Percentiles rank a stretch among this genome's conserved stretches.
Evolutionary conservation across 1,140 invertebrate genomes (phyloP).

Genomic region (Diorhabda sublineata): DNA sequence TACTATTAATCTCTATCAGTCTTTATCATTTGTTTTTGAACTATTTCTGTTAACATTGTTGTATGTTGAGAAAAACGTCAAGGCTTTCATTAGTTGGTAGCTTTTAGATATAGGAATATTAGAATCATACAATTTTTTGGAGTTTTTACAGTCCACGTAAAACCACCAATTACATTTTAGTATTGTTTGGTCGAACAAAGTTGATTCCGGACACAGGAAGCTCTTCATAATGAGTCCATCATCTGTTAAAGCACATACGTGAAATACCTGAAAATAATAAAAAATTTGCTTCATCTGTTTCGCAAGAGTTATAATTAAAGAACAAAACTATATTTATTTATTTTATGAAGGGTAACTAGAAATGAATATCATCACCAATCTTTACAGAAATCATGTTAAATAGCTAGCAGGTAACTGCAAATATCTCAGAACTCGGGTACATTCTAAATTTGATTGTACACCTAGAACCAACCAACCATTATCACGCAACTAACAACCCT

Average conservation of each 20-base stretch:
- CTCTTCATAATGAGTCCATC: constrained; percentile 85
- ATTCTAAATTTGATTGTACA: too few species aligned
- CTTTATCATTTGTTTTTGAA: constrained; percentile 22
- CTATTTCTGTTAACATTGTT: constrained; percentile 55
- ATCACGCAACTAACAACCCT: too few species aligned
- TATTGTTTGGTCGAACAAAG: constrained; percentile 83
- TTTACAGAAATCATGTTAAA: too few species aligned
- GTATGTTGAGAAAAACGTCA: constrained; percentile 81
- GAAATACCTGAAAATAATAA: constrained; percentile 67
- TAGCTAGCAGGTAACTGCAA: too few species aligned
- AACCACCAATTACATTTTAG: constrained; percentile 91
- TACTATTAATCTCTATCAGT: constrained; percentile 13
- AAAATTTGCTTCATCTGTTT: neutral
- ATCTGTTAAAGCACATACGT: constrained; percentile 84
- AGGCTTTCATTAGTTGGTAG: constrained; percentile 84
- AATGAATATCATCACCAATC: too few species aligned
- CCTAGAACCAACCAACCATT: too few species aligned
- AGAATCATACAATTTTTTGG: constrained; percentile 74
- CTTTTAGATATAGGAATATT: constrained; percentile 87
- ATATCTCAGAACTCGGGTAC: too few species aligned
- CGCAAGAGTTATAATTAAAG: too few species aligned
- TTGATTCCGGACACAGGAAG: constrained; percentile 83
- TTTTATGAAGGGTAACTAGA: too few species aligned
- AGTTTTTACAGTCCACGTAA: constrained; percentile 81
- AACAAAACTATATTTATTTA: too few species aligned